phyloP scores from a whole-genome alignment of 64 coral and sea anemone species.

The Pocillopora damicornis region DNA sequence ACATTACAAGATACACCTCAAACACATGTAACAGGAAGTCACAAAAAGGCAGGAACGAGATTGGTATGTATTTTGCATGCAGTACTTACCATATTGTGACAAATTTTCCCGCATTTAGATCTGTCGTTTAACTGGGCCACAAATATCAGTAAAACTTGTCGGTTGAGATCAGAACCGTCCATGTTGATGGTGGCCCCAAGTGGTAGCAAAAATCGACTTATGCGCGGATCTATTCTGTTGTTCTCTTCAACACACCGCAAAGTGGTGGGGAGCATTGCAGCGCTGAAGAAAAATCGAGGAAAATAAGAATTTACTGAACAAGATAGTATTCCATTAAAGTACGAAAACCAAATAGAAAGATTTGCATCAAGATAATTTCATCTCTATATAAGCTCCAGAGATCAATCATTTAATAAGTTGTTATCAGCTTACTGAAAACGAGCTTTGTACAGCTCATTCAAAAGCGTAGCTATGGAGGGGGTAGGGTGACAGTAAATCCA shows the following conservation, averaged over 20 bases:
- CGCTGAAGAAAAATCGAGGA: conserved; percentile 23
- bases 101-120: conserved; percentile 7
- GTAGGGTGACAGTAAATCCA: too few species aligned
- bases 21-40: too few species aligned
- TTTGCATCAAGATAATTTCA: too few species aligned
- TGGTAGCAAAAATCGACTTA: conserved; percentile 13
- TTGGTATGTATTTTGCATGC: conserved; percentile 26
- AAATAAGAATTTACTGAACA: neutral
- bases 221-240: neutral
- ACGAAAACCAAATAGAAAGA: conserved; percentile 15
- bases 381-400: too few species aligned
- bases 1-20: too few species aligned
- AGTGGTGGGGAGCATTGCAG: conserved; percentile 24
- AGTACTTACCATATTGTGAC: neutral
- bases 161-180: conserved; percentile 24
- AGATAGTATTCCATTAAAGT: conserved; percentile 27
- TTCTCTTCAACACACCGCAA: neutral
- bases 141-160: conserved; percentile 9
- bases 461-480: too few species aligned
- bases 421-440: too few species aligned
- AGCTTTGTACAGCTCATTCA: too few species aligned
- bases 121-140: conserved; percentile 33
- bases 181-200: conserved; percentile 39
- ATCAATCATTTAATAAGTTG: too few species aligned
- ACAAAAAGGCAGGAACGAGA: neutral